Evolutionary conservation across 2,113 vertebrate species (phyloP).

Genomic region (Perca flavescens): DNA sequence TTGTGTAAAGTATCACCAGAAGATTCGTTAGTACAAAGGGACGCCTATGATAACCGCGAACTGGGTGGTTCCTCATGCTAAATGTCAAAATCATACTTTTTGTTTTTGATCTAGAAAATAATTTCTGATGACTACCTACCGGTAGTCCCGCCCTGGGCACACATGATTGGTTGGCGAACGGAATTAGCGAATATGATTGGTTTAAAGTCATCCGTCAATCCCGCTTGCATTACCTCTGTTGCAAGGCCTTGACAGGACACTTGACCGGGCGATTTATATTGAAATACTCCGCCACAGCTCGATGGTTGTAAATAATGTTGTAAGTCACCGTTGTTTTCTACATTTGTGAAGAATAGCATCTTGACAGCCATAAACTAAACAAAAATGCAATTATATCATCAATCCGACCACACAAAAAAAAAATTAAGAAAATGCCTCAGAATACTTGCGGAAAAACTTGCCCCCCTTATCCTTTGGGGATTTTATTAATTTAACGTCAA

Average conservation of each 20-base stretch:
- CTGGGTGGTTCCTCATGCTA: not conserved
- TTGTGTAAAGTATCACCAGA: slow-evolving; percentile 50
- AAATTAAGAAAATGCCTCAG: not conserved
- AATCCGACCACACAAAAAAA: not conserved
- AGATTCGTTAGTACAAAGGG: not conserved
- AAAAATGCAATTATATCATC: not conserved
- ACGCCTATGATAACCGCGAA: not conserved
- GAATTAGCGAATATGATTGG: slow-evolving; percentile 66
- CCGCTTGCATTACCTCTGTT: slow-evolving; percentile 48
- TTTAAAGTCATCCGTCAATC: slow-evolving; percentile 59
- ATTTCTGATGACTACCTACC: slow-evolving; percentile 74
- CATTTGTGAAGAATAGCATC: not conserved
- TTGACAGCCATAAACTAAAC: too few relatives aligned
- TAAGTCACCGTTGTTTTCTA: not conserved
- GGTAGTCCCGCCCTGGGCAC: slow-evolving; percentile 72
- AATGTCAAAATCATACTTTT: slow-evolving; percentile 76
- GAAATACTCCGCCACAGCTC: not conserved
- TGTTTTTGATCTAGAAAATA: slow-evolving; percentile 79
- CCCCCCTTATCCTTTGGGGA: not conserved
- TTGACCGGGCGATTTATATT: slow-evolving; percentile 60
- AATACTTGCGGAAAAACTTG: not conserved
- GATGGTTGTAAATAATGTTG: not conserved
- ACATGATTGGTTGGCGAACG: slow-evolving; percentile 64
- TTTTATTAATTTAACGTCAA: not conserved
- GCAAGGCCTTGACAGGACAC: slow-evolving; percentile 80